Evolutionary conservation across 2,888 invertebrate genomes (phyloP), one percentile per base, ranked within the genome.

Genomic region (Drosophila peninsularis): DNA sequence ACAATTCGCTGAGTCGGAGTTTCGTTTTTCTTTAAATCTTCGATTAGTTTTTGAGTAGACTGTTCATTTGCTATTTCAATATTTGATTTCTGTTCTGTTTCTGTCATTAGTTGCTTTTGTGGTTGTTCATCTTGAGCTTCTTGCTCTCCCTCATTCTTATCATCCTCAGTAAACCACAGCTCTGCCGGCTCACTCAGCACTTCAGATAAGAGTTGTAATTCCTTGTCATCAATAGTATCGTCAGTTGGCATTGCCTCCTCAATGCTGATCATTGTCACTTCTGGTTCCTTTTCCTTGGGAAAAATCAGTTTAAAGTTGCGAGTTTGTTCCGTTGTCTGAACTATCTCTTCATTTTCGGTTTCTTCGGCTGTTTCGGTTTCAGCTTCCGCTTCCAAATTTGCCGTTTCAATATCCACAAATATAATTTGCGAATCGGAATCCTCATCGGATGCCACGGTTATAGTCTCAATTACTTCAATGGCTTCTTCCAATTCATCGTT

Each of bases 361-460:
- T 34, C n/a, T 24, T 36, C 45, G 3, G 7, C 41, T 2, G 21
- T 27, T n/a, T 61, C 47, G 2, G 36, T 32, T 45, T 13, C 45
- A 9, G 10, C 1, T 27, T 52, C 21, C 3, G 24, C 1, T 44
- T 60, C 49, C n/a, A 39, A 30, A 10, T 54, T 45, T 1, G 39
- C 45, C 7, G 69, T 47, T 47, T 76, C 60, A 9, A 76, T 73
- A 19, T 76, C 70, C 10, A 76, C 47, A 37, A 76, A 73, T 30
- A 76, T 76, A 14, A 76, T 76, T 30, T 73, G 73, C 0, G 76
- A 76, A 58, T 70, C 62, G 2, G 73, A 76, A 13, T 76, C 76
- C 5, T 65, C 70, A 14, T 60, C 57, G 6, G 67, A 58, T 37
- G 60, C 34, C 41, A 74, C 62, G 14, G 62, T 63, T n/a, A 73